A percentile compares a stretch with the other conserved stretches of the same genome.
These are phyloP conservation scores for Bovichtus variegatus DNA, from an alignment of 2,797 vertebrate species.

Conservation along the genomic window DNA sequence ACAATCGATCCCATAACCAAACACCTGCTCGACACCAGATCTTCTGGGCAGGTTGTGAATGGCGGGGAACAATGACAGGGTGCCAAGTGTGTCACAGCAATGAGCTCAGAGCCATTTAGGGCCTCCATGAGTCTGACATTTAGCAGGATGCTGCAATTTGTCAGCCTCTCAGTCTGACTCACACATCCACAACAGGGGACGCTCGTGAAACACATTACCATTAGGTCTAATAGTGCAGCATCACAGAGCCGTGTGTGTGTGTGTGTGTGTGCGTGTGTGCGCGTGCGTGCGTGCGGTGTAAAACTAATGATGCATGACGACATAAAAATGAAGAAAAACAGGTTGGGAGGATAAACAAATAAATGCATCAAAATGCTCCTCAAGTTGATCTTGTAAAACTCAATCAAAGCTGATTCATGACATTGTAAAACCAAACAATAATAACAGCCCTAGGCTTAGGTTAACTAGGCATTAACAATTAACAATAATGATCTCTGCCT, in stretches of 20 bases:
- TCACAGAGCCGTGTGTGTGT: slow-evolving; percentile 28
- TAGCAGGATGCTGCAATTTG: slow-evolving; percentile 79
- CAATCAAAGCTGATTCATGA: slow-evolving; percentile 43
- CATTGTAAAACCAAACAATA: slow-evolving; percentile 51
- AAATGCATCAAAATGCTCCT: slow-evolving; percentile 9
- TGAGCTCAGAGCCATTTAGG: slow-evolving; percentile 78
- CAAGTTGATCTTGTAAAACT: slow-evolving; percentile 20
- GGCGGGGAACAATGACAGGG: slow-evolving; percentile 50
- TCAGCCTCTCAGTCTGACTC: slow-evolving; percentile 77
- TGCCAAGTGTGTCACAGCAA: slow-evolving; percentile 77
- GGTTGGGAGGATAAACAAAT: slow-evolving; percentile 7
- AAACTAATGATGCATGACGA: slow-evolving; percentile 47
- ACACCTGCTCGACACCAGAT: slow-evolving; percentile 56
- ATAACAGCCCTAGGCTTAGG: slow-evolving; percentile 46
- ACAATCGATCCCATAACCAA: slow-evolving; percentile 46
- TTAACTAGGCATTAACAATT: slow-evolving; percentile 43
- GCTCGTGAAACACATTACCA: slow-evolving; percentile 73
- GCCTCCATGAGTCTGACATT: slow-evolving; percentile 79
- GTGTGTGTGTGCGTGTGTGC: background rate
- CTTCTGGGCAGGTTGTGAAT: slow-evolving; percentile 65
- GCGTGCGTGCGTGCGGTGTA: background rate
- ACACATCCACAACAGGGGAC: slow-evolving; percentile 67
- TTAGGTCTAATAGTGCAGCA: slow-evolving; percentile 65
- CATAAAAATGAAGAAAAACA: slow-evolving; percentile 47
- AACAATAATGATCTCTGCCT: slow-evolving; percentile 27